phyloP scores from a whole-genome alignment of 2,797 vertebrate species.

The Phalanger gymnotis region DNA sequence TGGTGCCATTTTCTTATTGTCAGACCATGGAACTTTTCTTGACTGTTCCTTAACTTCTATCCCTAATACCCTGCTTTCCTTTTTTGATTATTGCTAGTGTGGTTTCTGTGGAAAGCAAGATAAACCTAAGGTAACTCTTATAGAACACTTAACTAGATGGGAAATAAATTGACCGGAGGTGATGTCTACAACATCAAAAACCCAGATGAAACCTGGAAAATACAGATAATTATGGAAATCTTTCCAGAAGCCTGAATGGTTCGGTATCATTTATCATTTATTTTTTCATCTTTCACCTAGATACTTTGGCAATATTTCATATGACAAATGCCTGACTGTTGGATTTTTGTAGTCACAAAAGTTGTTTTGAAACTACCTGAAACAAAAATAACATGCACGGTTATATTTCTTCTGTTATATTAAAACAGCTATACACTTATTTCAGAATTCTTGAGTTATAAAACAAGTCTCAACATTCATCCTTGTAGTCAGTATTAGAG shows the following conservation, averaged over 20 bases:
- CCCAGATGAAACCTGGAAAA: background rate
- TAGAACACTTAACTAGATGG: constrained; percentile 36
- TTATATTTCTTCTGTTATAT: constrained; percentile 5
- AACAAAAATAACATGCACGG: constrained; percentile 47
- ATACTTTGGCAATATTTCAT: constrained; percentile 49
- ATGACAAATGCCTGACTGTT: background rate
- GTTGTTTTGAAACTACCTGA: constrained; percentile 3
- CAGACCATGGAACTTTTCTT: background rate
- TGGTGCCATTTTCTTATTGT: background rate
- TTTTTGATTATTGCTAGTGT: background rate
- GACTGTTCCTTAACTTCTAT: background rate
- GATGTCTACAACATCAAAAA: background rate
- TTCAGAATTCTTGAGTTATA: constrained; percentile 34
- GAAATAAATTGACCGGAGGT: constrained; percentile 1
- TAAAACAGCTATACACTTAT: constrained; percentile 1
- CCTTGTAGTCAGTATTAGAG: background rate
- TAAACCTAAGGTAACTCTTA: background rate
- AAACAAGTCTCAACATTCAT: constrained; percentile 3
- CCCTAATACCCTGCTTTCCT: background rate
- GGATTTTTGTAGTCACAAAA: constrained; percentile 18
- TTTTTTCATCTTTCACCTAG: constrained; percentile 16
- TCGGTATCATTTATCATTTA: background rate
- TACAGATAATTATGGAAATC: background rate
- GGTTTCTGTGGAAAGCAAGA: background rate
- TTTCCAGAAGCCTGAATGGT: constrained; percentile 33